Evolutionary conservation across 2,888 invertebrate genomes (phyloP).

Genomic region (Alcis repandata): DNA sequence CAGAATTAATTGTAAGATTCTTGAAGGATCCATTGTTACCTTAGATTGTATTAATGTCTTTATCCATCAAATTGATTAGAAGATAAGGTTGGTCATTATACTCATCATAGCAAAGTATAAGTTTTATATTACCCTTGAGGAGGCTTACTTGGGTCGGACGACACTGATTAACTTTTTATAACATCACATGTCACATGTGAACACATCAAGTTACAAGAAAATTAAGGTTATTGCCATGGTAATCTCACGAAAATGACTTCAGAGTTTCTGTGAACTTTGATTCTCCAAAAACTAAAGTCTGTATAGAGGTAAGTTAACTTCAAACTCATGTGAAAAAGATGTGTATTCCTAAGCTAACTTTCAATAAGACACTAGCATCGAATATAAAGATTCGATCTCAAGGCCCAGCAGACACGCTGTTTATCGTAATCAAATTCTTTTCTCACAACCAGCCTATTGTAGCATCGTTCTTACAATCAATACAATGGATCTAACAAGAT

Average conservation of each 20-base stretch:
- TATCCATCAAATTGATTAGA: neutral
- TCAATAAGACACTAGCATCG: neutral
- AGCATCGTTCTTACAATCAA: constrained; percentile 43
- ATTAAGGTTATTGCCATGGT: no score
- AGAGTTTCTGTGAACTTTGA: no score
- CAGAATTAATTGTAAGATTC: constrained; percentile 6
- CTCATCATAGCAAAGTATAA: neutral
- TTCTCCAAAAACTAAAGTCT: no score
- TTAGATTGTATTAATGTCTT: neutral
- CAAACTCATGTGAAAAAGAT: neutral
- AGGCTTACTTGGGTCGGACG: neutral
- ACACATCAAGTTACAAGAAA: no score
- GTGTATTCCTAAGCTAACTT: neutral
- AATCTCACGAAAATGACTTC: no score
- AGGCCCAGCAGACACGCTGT: constrained; percentile 10
- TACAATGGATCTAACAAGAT: constrained; percentile 58
- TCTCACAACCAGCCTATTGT: constrained; percentile 37
- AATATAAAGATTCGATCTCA: neutral
- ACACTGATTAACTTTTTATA: neutral
- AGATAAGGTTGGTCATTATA: neutral
- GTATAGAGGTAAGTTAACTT: neutral
- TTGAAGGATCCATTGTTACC: neutral
- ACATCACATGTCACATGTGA: no score
- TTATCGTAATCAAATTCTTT: constrained; percentile 39
- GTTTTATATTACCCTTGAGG: neutral